phyloP scores from a whole-genome alignment of 2,797 vertebrate species.

The Hylomyscus alleni region DNA sequence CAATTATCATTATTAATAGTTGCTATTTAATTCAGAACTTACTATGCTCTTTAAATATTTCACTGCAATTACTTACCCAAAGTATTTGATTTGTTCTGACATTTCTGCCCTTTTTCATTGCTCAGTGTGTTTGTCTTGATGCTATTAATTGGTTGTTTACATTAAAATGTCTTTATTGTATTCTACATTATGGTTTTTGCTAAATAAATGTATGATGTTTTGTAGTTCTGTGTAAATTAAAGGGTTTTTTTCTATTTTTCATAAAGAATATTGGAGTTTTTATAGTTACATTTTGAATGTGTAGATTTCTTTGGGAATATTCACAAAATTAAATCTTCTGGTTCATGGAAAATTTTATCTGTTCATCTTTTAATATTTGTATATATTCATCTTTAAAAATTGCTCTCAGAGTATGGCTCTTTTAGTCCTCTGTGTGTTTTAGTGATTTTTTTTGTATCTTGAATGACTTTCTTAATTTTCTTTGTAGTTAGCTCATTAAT shows the following conservation, averaged over 20 bases:
- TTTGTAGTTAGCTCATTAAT: neutral
- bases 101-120: neutral
- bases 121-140: neutral
- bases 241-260: neutral
- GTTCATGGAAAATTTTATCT: neutral
- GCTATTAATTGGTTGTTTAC: neutral
- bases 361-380: neutral
- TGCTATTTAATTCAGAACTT: neutral
- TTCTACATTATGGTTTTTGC: neutral
- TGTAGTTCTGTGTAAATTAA: neutral
- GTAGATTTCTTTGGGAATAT: neutral
- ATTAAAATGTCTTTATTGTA: neutral
- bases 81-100: neutral
- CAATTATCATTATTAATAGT: conserved; percentile 5
- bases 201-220: neutral
- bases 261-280: neutral
- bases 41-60: neutral
- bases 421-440: neutral
- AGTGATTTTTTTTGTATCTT: neutral
- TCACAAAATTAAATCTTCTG: neutral
- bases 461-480: neutral
- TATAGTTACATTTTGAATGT: neutral
- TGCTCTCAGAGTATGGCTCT: neutral
- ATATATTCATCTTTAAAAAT: neutral
- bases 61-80: neutral